phyloP scores from a whole-genome alignment of 2,888 invertebrate species.

The Lasioglossum vierecki region DNA sequence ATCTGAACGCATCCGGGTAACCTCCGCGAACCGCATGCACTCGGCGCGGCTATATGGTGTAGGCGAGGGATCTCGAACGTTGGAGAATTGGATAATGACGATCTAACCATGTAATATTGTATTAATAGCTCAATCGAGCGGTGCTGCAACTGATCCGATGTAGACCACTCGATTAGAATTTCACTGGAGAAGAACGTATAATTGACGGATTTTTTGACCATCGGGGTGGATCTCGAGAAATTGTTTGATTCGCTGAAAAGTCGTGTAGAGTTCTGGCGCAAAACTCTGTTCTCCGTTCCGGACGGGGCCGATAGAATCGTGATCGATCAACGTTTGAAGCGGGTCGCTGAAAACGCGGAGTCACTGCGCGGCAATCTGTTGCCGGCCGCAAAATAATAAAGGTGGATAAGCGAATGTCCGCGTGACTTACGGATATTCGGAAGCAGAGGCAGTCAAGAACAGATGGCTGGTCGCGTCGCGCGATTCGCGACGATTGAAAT shows the following conservation, averaged over 20 bases:
- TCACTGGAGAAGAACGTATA: background rate
- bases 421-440: constrained; percentile 10
- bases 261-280: background rate
- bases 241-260: background rate
- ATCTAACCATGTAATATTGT: background rate
- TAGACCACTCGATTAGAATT: background rate
- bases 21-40: constrained; percentile 17
- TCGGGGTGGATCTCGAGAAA: background rate
- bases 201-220: background rate
- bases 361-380: constrained; percentile 1
- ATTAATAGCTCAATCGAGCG: background rate
- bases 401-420: background rate
- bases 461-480: background rate
- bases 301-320: background rate
- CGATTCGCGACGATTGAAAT: background rate
- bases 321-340: constrained; percentile 23
- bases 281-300: background rate
- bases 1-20: constrained; percentile 55
- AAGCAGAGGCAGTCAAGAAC: background rate
- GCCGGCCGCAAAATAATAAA: background rate
- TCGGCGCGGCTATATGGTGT: constrained; percentile 28
- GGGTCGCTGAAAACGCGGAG: background rate
- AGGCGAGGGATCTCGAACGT: constrained; percentile 28
- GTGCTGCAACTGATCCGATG: background rate
- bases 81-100: constrained; percentile 31